Evolutionary conservation across 1,140 invertebrate species (phyloP).

Genomic region (Calephelis virginiensis): DNA sequence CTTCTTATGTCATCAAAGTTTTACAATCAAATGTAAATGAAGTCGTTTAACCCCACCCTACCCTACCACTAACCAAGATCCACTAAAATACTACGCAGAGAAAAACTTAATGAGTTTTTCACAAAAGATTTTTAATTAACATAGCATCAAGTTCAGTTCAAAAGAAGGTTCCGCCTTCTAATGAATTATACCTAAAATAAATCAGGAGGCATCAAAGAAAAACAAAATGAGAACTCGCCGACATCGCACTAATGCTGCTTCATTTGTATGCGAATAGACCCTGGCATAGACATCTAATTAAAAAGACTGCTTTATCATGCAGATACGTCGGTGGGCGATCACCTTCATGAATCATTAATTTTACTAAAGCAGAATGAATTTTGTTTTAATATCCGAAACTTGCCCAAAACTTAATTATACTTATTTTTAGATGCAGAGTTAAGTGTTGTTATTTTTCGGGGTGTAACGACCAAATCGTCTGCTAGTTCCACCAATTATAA

Average conservation of each 20-base stretch:
- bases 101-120: slow-evolving; percentile 18
- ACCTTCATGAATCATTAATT: slow-evolving; percentile 25
- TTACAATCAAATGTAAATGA: no score
- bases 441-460: no score
- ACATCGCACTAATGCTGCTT: slow-evolving; percentile 41
- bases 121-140: slow-evolving; percentile 18
- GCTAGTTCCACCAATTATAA: no score
- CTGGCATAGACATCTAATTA: slow-evolving; percentile 56
- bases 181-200: slow-evolving; percentile 22
- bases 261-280: slow-evolving; percentile 51
- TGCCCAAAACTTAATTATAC: not conserved
- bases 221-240: slow-evolving; percentile 31
- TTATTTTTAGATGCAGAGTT: no score
- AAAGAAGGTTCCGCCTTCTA: slow-evolving; percentile 18
- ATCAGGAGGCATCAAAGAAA: slow-evolving; percentile 26
- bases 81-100: slow-evolving; percentile 14
- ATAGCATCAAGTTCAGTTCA: slow-evolving; percentile 6
- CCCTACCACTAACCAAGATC: no score
- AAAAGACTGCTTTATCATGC: slow-evolving; percentile 54
- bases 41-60: no score
- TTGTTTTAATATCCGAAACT: slow-evolving; percentile 4
- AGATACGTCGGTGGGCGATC: slow-evolving; percentile 39
- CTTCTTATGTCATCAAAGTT: no score
- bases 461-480: no score
- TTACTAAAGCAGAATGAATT: slow-evolving; percentile 16